Conservation (phyloP, 2,888 invertebrate species). For the Chymomyza procnemis region DNA sequence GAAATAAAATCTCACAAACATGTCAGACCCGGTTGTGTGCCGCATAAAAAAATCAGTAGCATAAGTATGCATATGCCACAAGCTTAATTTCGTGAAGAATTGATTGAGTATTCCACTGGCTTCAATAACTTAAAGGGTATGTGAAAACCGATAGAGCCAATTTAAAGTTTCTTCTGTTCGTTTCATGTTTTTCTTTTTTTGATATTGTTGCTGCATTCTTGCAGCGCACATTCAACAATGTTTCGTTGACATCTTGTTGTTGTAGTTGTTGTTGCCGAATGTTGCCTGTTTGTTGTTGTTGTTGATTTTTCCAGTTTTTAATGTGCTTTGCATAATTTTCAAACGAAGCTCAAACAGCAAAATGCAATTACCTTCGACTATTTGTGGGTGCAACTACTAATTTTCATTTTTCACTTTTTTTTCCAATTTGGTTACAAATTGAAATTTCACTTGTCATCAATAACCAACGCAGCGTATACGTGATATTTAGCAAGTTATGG, state of each 20-base stretch:
- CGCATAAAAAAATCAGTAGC: too few species aligned
- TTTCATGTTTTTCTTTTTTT: not conserved
- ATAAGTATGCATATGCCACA: too few species aligned
- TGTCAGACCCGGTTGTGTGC: too few species aligned
- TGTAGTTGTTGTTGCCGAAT: constrained; percentile 12
- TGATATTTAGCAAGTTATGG: constrained; percentile 33
- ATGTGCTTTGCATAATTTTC: constrained; percentile 57
- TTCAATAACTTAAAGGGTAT: not conserved
- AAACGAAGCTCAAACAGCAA: constrained; percentile 35
- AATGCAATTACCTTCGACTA: constrained; percentile 26
- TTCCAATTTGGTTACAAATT: constrained; percentile 40
- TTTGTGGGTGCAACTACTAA: constrained; percentile 30
- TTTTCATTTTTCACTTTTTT: constrained; percentile 29
- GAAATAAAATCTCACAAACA: too few species aligned
- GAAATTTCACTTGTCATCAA: constrained; percentile 47
- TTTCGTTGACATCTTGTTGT: constrained; percentile 41
- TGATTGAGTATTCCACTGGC: too few species aligned
- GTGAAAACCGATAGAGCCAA: not conserved
- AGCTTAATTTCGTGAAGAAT: too few species aligned
- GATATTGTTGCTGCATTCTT: not conserved
- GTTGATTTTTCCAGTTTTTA: constrained; percentile 41
- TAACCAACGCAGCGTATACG: constrained; percentile 42
- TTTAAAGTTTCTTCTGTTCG: not conserved
- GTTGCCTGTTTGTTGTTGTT: constrained; percentile 11
- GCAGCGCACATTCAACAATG: constrained; percentile 33